Base-by-base conservation (phyloP, 2,797 vertebrate genomes). In the Sphaeramia orbicularis region DNA sequence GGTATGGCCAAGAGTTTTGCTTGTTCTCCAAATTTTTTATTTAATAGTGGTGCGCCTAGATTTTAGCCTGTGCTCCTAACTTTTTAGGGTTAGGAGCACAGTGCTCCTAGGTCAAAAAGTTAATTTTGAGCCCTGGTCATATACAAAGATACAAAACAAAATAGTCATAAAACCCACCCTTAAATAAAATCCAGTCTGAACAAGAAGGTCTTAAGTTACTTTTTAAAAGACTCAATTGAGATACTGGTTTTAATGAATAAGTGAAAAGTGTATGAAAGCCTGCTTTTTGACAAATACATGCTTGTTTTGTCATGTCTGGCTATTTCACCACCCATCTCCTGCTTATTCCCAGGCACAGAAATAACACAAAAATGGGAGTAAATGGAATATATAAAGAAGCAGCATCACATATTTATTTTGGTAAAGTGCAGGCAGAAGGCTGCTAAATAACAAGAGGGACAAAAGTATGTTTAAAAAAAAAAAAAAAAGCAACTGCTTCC, bases 381-480 rank as follows among this genome's bases (percentile, higher is more conserved):
- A 73, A 65, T 71, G 56, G 15, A 71, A 76, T n/a, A n/a, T 81
- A 71, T 63, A 57, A 78, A 80, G 35, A 60, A 74, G 45, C 48
- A 40, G 24, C 65, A 50, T 51, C 24, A 49, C 35, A 30, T 63
- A 24, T 81, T 68, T 76, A 51, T 81, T 79, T 73, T 58, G 47
- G 37, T 54, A n/a, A 27, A 48, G 10, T 14, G 21, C 10, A 30
- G 59, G 47, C 36, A 27, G 18, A 55, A 38, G 45, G 16, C 16
- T 56, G 48, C 48, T 12, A 19, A 68, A 78, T 48, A 59, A 84
- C 48, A 72, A 71, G 72, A 63, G 24, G 65, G 42, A 81, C 10
- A 52, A 51, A 59, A 50, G 21, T 59, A 44, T 60, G 40, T 21
- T n/a, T n/a, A n/a, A n/a, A n/a, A n/a, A n/a, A 43, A 63, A 71